Percentiles rank a stretch among this genome's conserved stretches.
phyloP scores from a whole-genome alignment of 2,888 invertebrate species.

The Mesodorylaimus sp. region DNA sequence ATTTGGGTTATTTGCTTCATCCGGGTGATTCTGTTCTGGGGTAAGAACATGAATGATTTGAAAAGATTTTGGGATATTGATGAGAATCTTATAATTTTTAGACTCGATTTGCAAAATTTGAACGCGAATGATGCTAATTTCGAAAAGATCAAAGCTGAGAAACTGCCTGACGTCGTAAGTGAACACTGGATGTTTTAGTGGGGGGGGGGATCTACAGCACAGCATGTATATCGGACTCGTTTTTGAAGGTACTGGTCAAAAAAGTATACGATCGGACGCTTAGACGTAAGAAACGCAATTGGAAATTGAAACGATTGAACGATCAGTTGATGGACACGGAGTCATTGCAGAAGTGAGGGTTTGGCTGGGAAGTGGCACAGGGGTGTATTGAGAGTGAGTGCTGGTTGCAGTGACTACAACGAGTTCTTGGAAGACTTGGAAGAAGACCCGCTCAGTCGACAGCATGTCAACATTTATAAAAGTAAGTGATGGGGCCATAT shows the following conservation, averaged over 20 bases:
- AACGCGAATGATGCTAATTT: conserved; percentile 76
- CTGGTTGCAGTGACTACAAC: conserved; percentile 54
- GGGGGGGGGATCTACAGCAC: no score
- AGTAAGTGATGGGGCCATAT: conserved; percentile 22
- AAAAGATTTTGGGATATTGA: not conserved
- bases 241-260: conserved; percentile 62
- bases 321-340: conserved; percentile 33
- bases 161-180: conserved; percentile 58
- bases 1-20: conserved; percentile 76
- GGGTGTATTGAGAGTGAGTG: no score
- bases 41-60: conserved; percentile 36
- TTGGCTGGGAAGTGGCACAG: conserved; percentile 15
- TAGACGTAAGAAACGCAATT: conserved; percentile 30
- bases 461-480: conserved; percentile 75
- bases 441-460: conserved; percentile 70
- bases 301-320: conserved; percentile 74
- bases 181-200: no score
- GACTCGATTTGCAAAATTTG: conserved; percentile 67
- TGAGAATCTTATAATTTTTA: conserved; percentile 31
- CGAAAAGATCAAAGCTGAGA: conserved; percentile 50
- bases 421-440: conserved; percentile 93
- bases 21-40: conserved; percentile 82
- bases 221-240: no score
- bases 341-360: conserved; percentile 31
- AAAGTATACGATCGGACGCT: conserved; percentile 49